A percentile compares a stretch with the other conserved stretches of the same genome.
These are phyloP conservation scores for Myiotriccus ornatus DNA, from an alignment of 2,797 vertebrate genomes.

Conservation along the genomic window DNA sequence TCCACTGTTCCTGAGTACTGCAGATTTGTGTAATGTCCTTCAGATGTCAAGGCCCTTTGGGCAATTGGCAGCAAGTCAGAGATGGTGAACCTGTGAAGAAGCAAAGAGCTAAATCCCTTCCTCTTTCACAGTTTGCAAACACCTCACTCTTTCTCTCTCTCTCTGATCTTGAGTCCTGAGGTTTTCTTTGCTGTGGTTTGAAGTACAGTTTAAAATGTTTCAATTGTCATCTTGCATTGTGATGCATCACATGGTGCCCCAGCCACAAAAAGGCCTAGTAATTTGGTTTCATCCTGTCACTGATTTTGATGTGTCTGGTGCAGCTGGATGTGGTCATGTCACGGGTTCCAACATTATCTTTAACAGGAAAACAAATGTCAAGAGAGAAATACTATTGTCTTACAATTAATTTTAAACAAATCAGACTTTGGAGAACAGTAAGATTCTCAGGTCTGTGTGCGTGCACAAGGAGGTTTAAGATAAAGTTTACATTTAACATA, in stretches of 20 bases:
- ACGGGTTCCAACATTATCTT: slow-evolving; percentile 70
- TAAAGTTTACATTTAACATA: neutral
- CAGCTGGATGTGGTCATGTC: slow-evolving; percentile 71
- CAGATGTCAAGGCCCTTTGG: slow-evolving; percentile 57
- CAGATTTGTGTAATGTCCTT: slow-evolving; percentile 53
- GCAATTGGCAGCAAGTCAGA: slow-evolving; percentile 51
- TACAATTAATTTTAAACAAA: slow-evolving; percentile 58
- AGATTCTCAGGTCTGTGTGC: slow-evolving; percentile 28
- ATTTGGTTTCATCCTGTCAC: slow-evolving; percentile 71
- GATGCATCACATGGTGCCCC: slow-evolving; percentile 67
- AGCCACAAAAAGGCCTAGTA: slow-evolving; percentile 69
- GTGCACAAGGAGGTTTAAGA: neutral
- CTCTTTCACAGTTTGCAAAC: slow-evolving; percentile 63
- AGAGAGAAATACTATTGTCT: slow-evolving; percentile 63
- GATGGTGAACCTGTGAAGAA: slow-evolving; percentile 58
- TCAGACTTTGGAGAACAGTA: slow-evolving; percentile 14
- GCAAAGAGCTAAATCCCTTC: slow-evolving; percentile 52
- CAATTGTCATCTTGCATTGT: slow-evolving; percentile 72
- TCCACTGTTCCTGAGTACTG: neutral
- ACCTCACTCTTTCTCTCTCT: slow-evolving; percentile 63
- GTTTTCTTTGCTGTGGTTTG: slow-evolving; percentile 73
- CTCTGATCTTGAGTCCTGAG: slow-evolving; percentile 68
- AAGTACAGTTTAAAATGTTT: slow-evolving; percentile 66
- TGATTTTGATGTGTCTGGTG: slow-evolving; percentile 71
- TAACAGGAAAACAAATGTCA: slow-evolving; percentile 71